These are phyloP conservation scores for Hexactinellida sp. DNA, from an alignment of 37 sponge, comb jelly and placozoan genomes.

Conservation along the genomic window DNA sequence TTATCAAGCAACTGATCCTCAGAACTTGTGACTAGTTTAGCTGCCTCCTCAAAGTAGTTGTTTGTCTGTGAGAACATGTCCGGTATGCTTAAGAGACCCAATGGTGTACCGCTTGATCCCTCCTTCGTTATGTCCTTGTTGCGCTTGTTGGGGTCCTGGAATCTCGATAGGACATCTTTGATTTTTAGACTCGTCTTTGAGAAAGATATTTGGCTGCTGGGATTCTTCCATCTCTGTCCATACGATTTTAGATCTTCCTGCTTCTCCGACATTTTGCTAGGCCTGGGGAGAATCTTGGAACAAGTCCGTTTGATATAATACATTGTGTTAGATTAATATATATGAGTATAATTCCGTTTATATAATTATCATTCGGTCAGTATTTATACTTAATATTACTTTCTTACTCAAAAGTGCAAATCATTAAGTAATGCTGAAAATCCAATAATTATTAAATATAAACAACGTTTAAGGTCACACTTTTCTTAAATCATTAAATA, in stretches of 20 bases:
- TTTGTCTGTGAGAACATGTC: neutral
- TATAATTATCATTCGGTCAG: no score
- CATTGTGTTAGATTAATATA: neutral
- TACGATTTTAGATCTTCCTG: neutral
- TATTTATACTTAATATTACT: no score
- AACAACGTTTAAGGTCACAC: no score
- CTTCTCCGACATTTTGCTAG: neutral
- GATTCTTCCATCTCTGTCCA: neutral
- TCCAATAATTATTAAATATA: no score
- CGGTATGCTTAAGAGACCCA: neutral
- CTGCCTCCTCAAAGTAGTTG: slow-evolving; percentile 11
- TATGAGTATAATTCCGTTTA: neutral
- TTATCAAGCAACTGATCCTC: neutral
- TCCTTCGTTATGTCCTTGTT: neutral
- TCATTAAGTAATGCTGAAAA: no score
- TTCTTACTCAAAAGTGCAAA: no score
- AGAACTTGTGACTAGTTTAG: neutral
- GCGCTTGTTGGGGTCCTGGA: neutral
- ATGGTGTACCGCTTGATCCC: neutral
- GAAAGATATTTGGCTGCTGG: neutral
- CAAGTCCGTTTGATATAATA: neutral
- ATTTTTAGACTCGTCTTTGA: neutral
- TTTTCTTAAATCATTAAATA: no score
- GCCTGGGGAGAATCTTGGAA: neutral
- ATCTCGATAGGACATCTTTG: neutral